Conservation (phyloP, 2,797 vertebrate genomes). For the Onychomys leucogaster region DNA sequence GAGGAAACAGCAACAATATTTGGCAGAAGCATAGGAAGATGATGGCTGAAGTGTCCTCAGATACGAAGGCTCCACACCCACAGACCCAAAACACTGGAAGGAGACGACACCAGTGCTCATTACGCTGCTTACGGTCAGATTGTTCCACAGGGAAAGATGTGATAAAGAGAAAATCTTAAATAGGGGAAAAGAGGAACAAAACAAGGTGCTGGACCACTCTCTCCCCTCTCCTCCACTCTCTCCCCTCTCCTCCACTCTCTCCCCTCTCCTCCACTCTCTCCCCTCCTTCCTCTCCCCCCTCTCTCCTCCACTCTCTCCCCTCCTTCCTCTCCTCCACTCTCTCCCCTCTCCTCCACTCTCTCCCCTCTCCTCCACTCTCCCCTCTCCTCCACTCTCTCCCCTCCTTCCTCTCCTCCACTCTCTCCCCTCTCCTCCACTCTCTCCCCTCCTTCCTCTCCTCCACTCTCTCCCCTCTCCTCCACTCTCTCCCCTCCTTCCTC, state of each 20-base stretch:
- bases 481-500: too few species aligned
- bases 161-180: neutral
- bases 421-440: too few species aligned
- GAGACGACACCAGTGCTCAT: neutral
- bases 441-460: neutral
- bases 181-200: neutral
- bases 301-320: too few species aligned
- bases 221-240: too few species aligned
- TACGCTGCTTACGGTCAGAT: neutral
- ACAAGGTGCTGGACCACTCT: neutral
- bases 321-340: too few species aligned
- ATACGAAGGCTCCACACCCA: neutral
- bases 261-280: neutral
- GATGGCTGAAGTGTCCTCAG: neutral
- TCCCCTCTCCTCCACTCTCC: accelerated
- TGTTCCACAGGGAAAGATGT: neutral
- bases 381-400: neutral
- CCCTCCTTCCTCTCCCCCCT: accelerated
- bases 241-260: accelerated
- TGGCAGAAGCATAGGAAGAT: neutral
- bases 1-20: neutral
- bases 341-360: neutral
- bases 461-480: neutral
- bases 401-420: too few species aligned
- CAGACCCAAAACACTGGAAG: neutral